Conservation (phyloP, 92 coral and sea anemone species). For the Pocillopora grandis region DNA sequence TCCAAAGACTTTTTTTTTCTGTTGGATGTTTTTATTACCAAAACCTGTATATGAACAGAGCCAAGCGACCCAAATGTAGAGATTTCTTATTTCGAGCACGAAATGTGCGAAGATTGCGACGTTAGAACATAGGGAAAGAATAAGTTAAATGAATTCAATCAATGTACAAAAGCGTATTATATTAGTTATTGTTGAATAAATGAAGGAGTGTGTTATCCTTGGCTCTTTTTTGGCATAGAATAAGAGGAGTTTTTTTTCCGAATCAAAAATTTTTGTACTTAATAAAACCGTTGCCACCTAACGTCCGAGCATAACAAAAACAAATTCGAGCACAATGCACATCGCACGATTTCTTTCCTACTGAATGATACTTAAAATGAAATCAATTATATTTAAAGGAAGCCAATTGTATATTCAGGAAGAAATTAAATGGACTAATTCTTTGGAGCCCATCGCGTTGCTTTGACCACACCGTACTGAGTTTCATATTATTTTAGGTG, state of each 20-base stretch:
- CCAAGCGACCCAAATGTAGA: neutral
- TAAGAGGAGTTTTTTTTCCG: neutral
- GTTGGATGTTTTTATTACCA: neutral
- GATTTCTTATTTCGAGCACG: neutral
- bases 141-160: neutral
- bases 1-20: neutral
- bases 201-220: neutral
- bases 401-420: constrained; percentile 9
- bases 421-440: constrained; percentile 18
- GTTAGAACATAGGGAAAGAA: neutral
- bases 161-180: neutral
- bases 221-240: neutral
- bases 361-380: neutral
- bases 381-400: constrained; percentile 20
- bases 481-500: neutral
- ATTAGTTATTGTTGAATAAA: constrained; percentile 17
- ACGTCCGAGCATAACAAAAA: neutral
- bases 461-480: neutral
- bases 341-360: neutral
- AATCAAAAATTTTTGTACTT: constrained; percentile 1
- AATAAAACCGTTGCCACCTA: constrained; percentile 11
- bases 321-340: neutral
- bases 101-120: neutral
- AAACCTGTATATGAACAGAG: neutral
- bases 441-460: constrained; percentile 7